Conservation (phyloP, 1,140 invertebrate genomes). For the Bombyx mandarina region DNA sequence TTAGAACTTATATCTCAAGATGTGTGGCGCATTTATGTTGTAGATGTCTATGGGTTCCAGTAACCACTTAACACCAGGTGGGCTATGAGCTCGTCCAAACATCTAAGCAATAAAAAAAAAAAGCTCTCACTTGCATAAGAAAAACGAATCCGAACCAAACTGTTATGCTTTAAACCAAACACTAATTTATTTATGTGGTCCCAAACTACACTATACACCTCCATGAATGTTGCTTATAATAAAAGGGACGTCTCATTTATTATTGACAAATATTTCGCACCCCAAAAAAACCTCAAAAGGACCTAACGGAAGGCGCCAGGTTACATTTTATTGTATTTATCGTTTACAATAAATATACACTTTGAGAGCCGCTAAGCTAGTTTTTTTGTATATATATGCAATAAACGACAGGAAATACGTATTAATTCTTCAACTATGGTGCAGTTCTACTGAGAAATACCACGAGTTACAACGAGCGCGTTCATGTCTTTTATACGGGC, state of each 20-base stretch:
- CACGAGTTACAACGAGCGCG: slow-evolving; percentile 23
- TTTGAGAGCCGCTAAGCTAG: slow-evolving; percentile 31
- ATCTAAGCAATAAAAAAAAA: no score
- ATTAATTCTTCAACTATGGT: slow-evolving; percentile 17
- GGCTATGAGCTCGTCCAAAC: no score
- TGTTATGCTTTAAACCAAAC: slow-evolving; percentile 15
- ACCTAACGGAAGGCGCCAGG: slow-evolving; percentile 61
- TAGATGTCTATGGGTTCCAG: no score
- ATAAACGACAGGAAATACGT: slow-evolving; percentile 44
- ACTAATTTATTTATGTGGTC: slow-evolving; percentile 42
- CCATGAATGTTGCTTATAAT: slow-evolving; percentile 53
- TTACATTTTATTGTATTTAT: slow-evolving; percentile 52
- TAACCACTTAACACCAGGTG: no score
- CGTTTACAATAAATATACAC: slow-evolving; percentile 30
- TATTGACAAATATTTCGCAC: slow-evolving; percentile 68
- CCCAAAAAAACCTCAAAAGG: slow-evolving; percentile 36
- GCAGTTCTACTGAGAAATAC: not conserved
- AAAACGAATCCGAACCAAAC: no score
- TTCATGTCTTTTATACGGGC: slow-evolving; percentile 52
- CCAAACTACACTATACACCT: slow-evolving; percentile 37
- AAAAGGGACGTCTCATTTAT: slow-evolving; percentile 68
- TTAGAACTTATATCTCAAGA: no score
- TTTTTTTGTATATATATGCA: slow-evolving; percentile 15
- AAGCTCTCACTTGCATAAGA: no score
- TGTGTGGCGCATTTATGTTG: no score